Base-by-base conservation (phyloP, 2,797 vertebrate species). In the Loris lydekkerianus region DNA sequence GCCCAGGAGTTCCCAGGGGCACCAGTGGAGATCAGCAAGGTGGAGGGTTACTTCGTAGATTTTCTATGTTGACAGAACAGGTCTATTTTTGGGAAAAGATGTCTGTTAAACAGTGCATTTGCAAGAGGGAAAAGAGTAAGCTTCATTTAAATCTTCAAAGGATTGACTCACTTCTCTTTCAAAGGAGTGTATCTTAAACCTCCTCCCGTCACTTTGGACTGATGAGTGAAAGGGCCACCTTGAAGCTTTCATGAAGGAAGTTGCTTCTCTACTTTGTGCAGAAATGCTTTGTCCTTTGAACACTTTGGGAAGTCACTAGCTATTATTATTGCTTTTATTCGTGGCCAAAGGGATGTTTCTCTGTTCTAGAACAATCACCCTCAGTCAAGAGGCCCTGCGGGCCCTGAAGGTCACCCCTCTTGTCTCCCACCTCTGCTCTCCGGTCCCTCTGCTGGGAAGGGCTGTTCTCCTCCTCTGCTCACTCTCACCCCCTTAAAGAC, bases 301-400 rank as follows among this genome's bases (percentile, higher is more conserved):
- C 27, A 49, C 25, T 43, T 40, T 10, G 46, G 61, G 56, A 83
- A 63, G 34, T 61, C 18, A n/a, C 56, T 21, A 29, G 84, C 37
- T 23, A 7, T 23, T n/a, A 25, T 13, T 15, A 18, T 40, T 77
- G 5, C 96, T 98, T 97, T 97, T 97, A 95, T 96, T 96, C 96
- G 53, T 96, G 97, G 98, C 73, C 89, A 95, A 89, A 85, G 96
- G 96, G 96, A 97, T 75, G 91, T 95, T 93, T 97, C 97, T 97
- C 94, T 97, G 94, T 97, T 81, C 96, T 7, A 25, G 53, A 65
- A 77, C 8, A 72, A 31, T 63, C 65, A 31, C 9, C 3, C n/a
- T 81, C 34, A 1, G 61, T 40, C n/a, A n/a, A 2, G 1, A 23
- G 81, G 40, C 17, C 21, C 5, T 0, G 25, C 9, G 11, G 70